Evolutionary conservation across 2,113 vertebrate species (phyloP).

Genomic region (Cyprinodon brontotheroides): DNA sequence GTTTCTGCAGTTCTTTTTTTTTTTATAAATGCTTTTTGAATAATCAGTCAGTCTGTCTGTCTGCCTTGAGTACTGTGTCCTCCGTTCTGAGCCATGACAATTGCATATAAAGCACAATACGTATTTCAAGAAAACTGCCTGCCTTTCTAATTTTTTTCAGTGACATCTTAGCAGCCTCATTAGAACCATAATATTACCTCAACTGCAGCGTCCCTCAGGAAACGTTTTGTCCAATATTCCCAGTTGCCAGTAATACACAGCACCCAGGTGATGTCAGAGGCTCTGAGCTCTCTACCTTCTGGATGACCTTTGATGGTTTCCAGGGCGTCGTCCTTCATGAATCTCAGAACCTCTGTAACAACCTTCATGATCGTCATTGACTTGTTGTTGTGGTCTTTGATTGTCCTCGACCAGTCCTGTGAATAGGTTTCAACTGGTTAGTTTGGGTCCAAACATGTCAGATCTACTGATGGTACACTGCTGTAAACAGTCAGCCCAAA

Average conservation of each 20-base stretch:
- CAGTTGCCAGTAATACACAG: slow-evolving; percentile 64
- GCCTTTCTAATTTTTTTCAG: no score
- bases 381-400: background rate
- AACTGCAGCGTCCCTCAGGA: slow-evolving; percentile 62
- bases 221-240: slow-evolving; percentile 50
- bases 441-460: background rate
- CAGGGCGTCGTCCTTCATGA: background rate
- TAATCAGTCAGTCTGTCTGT: no score
- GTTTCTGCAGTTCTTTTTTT: no score
- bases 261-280: slow-evolving; percentile 67
- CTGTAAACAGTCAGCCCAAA: background rate
- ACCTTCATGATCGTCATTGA: background rate
- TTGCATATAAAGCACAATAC: no score
- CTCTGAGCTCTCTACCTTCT: rapidly evolving
- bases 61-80: no score
- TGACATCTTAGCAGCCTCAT: background rate
- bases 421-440: background rate
- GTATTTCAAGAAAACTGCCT: no score
- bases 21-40: no score
- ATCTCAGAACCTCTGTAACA: background rate
- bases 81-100: background rate
- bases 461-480: background rate
- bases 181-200: slow-evolving; percentile 26
- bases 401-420: background rate
- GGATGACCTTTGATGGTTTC: background rate